Percentiles rank a stretch among this genome's conserved stretches.
Evolutionary conservation across 2,113 vertebrate genomes (phyloP).

Genomic region (Marmota flaviventris): DNA sequence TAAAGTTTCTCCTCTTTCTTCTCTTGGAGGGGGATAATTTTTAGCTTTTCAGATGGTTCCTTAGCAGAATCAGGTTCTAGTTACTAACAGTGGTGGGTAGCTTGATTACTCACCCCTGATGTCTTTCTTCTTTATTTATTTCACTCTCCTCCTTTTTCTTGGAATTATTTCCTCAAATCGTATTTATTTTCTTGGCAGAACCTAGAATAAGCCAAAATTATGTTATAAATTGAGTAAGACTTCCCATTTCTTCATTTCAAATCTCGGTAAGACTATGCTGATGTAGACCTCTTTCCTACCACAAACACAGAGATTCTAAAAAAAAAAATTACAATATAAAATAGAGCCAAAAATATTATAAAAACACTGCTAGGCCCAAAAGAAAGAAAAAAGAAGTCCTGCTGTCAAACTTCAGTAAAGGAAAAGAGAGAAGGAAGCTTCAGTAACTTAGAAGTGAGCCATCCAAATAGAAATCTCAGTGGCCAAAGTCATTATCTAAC

Average conservation of each 20-base stretch:
- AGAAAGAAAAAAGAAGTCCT: background rate
- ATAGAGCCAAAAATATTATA: background rate
- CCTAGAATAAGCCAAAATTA: background rate
- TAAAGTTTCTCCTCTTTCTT: background rate
- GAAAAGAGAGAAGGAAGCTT: background rate
- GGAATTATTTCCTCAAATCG: background rate
- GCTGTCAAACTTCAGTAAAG: background rate
- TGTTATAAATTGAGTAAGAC: background rate
- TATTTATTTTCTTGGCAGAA: background rate
- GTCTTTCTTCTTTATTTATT: background rate
- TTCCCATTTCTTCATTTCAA: background rate
- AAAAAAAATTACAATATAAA: background rate
- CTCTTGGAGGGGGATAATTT: background rate
- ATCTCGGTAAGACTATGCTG: background rate
- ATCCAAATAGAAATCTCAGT: background rate
- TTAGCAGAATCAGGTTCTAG: background rate
- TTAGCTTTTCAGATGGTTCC: background rate
- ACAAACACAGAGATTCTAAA: background rate
- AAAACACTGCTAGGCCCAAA: background rate
- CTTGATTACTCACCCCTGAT: background rate
- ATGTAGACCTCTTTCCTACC: background rate
- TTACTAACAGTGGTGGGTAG: too few species aligned
- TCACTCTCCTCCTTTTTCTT: background rate
- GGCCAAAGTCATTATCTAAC: too few species aligned
- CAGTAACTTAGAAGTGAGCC: too few species aligned